Base-by-base conservation (phyloP, 2,888 invertebrate species). In the Rhingia campestris region DNA sequence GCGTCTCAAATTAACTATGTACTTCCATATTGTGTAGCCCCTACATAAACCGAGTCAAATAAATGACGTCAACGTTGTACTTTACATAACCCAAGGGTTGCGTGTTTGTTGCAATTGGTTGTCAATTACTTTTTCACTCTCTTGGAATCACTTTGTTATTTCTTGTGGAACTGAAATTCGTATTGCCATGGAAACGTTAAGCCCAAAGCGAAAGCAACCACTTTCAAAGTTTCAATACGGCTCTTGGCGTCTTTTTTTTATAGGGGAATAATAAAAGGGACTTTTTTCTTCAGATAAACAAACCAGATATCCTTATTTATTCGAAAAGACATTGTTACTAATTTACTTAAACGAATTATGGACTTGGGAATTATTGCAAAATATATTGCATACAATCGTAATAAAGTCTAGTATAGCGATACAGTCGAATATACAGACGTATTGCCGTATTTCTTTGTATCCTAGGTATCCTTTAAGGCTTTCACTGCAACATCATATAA, bases 61-160 rank as follows among this genome's bases (percentile, higher is more conserved):
- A 37, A 45, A 53, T 45, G 35, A 37, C 35, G 30, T 51, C 32
- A 70, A 70, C 10, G 41, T 53, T 53, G 53, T 54, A 35, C 14
- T 41, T 54, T 54, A 43, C 35, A 54, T 54, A 33, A 33, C 41
- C 56, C 56, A 47, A 35, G 37, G 6, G 47, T 64, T 64, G 74
- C 74, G 74, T 74, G 74, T 64, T 56, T 33, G 14, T 47, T 64
- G 74, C 47, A 74, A 64, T 73, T 63, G 37, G 56, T 33, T 56
- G 56, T 37, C 64, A 74, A 74, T 64, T 39, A 49, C 32, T 37
- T 37, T 54, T 64, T 47, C 47, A 12, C 33, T 39, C 41, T 22
- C 22, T 22, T 2, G 1, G 22, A 22, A 22, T 22, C 22, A 22
- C 22, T 22, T 63, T 63, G 47, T 56, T 66, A 58, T 58, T 58